Percentiles rank a stretch among this genome's conserved stretches.
Conservation (phyloP, 2,113 vertebrate species). For the Typhlomys cinereus region DNA sequence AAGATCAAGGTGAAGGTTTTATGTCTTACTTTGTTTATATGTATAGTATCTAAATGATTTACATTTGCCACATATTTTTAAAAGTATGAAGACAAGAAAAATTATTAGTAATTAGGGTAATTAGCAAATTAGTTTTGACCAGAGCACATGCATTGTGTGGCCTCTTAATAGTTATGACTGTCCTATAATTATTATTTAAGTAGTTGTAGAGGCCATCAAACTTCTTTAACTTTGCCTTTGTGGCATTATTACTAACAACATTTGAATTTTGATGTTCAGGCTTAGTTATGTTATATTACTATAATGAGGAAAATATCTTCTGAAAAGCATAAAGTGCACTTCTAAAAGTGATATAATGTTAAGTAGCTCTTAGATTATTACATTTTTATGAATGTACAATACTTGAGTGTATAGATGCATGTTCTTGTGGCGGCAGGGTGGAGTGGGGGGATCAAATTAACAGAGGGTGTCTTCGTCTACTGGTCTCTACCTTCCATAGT, state of each 20-base stretch:
- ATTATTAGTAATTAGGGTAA: not conserved
- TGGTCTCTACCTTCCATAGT: no score
- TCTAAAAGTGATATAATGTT: no score
- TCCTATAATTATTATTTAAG: not conserved
- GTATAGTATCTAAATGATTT: not conserved
- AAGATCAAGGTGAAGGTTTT: not conserved
- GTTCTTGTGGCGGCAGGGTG: no score
- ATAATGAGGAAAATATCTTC: not conserved
- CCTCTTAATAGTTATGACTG: not conserved
- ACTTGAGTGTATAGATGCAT: no score
- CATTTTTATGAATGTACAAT: no score
- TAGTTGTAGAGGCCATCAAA: not conserved
- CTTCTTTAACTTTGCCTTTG: not conserved
- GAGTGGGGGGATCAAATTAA: no score
- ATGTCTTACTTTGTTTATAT: not conserved
- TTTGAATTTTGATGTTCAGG: not conserved
- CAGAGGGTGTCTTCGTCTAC: no score
- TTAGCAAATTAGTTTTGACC: no score
- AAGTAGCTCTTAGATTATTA: no score
- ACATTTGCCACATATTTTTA: not conserved
- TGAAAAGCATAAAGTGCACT: no score
- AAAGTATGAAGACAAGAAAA: not conserved
- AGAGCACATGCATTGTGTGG: not conserved
- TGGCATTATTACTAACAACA: not conserved
- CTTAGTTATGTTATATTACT: not conserved